A percentile compares a stretch with the other conserved stretches of the same genome.
phyloP scores from a whole-genome alignment of 1,140 invertebrate species.

The Elymnias hypermnestra region DNA sequence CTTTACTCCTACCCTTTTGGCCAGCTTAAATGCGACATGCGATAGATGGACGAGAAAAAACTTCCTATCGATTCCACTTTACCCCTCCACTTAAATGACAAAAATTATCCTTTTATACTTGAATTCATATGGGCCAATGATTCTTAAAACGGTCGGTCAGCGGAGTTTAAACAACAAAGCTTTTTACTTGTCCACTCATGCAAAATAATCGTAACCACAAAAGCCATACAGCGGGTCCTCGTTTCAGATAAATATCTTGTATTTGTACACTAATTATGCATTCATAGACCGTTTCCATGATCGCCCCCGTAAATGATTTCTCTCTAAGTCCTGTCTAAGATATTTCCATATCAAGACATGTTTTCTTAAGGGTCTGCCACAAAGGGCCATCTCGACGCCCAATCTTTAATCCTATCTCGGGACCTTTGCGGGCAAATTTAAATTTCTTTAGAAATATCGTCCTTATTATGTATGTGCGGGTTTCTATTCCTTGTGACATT shows the following conservation, averaged over 20 bases:
- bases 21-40: too few relatives aligned
- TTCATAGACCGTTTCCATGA: conserved; percentile 57
- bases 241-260: conserved; percentile 31
- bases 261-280: conserved; percentile 50
- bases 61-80: neutral
- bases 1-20: too few relatives aligned
- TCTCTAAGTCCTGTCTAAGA: conserved; percentile 61
- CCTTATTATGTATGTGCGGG: conserved; percentile 74
- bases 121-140: conserved; percentile 45
- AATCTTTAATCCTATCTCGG: conserved; percentile 76
- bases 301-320: conserved; percentile 65
- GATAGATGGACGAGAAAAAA: too few relatives aligned
- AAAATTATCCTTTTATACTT: conserved; percentile 61
- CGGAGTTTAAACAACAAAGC: conserved; percentile 43
- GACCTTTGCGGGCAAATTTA: conserved; percentile 75
- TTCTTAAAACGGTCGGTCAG: conserved; percentile 49
- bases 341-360: conserved; percentile 74
- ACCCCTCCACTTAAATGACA: conserved; percentile 38
- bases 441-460: conserved; percentile 76
- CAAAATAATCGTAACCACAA: conserved; percentile 51
- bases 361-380: conserved; percentile 73
- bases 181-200: conserved; percentile 49
- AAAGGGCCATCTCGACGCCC: conserved; percentile 71
- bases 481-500: conserved; percentile 72
- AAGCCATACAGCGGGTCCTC: conserved; percentile 29